Conservation (phyloP, 2,888 invertebrate genomes). For the Pasiphila rectangulata region DNA sequence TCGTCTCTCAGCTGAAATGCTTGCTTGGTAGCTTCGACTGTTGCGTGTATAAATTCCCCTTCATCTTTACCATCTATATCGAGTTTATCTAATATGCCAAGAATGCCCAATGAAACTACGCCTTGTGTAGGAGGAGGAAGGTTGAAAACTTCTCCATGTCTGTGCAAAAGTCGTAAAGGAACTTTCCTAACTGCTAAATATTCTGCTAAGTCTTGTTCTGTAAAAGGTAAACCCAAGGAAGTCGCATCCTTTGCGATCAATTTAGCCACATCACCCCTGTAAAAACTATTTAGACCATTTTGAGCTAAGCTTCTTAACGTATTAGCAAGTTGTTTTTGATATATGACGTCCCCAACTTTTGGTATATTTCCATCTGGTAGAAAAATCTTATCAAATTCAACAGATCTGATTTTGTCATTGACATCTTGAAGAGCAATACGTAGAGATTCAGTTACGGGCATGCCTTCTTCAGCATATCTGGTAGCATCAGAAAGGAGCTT, state of each 20-base stretch:
- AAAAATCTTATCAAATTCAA: slow-evolving; percentile 49
- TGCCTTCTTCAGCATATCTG: slow-evolving; percentile 64
- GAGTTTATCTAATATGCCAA: slow-evolving; percentile 63
- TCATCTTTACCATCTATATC: slow-evolving; percentile 59
- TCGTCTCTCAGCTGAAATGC: slow-evolving; percentile 54
- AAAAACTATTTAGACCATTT: slow-evolving; percentile 63
- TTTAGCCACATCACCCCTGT: slow-evolving; percentile 59
- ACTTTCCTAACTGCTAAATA: slow-evolving; percentile 55
- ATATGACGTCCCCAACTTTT: slow-evolving; percentile 52
- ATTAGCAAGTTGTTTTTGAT: slow-evolving; percentile 57
- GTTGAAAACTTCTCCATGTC: slow-evolving; percentile 59
- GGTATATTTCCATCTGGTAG: slow-evolving; percentile 49
- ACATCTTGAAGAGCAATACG: slow-evolving; percentile 28
- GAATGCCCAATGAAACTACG: slow-evolving; percentile 57
- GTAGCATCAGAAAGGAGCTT: slow-evolving; percentile 63
- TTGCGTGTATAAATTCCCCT: slow-evolving; percentile 60
- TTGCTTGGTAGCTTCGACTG: slow-evolving; percentile 65
- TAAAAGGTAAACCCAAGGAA: slow-evolving; percentile 60
- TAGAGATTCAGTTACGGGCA: slow-evolving; percentile 51
- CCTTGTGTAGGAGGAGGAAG: slow-evolving; percentile 74
- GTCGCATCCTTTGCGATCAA: slow-evolving; percentile 58
- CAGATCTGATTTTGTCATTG: slow-evolving; percentile 24
- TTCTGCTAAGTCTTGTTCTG: slow-evolving; percentile 57
- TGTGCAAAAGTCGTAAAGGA: slow-evolving; percentile 57
- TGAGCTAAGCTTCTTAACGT: slow-evolving; percentile 53